phyloP scores from a whole-genome alignment of 2,888 invertebrate species.

The Eupithecia insigniata region DNA sequence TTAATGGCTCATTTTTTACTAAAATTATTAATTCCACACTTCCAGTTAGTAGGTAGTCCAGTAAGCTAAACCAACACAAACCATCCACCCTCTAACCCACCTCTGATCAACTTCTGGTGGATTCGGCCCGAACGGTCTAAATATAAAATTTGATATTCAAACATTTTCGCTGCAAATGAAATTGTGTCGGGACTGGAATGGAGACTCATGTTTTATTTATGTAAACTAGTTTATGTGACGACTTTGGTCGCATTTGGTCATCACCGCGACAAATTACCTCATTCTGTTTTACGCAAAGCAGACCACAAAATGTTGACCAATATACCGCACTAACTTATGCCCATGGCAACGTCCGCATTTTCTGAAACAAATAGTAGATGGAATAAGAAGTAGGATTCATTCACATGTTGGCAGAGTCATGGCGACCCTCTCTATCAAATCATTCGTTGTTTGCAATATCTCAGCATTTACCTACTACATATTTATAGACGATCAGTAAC shows the following conservation, averaged over 20 bases:
- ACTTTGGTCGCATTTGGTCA: not conserved
- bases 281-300: not conserved
- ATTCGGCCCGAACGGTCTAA: slow-evolving; percentile 11
- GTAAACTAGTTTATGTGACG: slow-evolving; percentile 5
- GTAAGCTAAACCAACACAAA: no score
- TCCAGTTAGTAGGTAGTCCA: no score
- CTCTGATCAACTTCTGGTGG: not conserved
- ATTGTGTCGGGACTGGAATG: slow-evolving; percentile 17
- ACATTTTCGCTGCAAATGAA: slow-evolving; percentile 29
- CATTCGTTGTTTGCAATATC: no score
- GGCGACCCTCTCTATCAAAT: not conserved
- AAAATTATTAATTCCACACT: no score
- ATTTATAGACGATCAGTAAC: no score
- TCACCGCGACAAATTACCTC: not conserved
- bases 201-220: slow-evolving; percentile 19
- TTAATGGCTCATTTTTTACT: no score
- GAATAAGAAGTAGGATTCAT: not conserved
- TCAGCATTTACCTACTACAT: no score
- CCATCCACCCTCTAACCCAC: no score
- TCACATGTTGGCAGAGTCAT: not conserved
- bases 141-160: slow-evolving; percentile 33
- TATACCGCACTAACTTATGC: not conserved
- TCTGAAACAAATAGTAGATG: no score
- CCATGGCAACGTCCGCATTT: not conserved
- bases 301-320: not conserved